These are phyloP conservation scores for Malthinus flaveolus DNA, from an alignment of 2,888 invertebrate genomes.

Conservation along the genomic window DNA sequence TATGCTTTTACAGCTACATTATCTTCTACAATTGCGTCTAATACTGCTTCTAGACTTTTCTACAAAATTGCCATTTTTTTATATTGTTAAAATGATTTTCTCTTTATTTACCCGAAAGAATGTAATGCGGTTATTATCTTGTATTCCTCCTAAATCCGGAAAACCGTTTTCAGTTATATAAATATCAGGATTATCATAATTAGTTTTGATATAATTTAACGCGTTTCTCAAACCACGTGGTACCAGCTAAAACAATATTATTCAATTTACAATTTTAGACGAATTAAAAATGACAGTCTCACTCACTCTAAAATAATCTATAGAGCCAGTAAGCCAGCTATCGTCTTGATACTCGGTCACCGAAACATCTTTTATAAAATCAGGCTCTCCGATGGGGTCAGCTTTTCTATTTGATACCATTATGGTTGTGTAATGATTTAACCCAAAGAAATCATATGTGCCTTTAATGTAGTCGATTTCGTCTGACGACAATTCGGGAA, in stretches of 20 bases:
- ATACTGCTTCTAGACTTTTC: neutral
- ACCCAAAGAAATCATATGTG: conserved; percentile 72
- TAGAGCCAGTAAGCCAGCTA: conserved; percentile 54
- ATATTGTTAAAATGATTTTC: neutral
- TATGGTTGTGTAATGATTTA: conserved; percentile 68
- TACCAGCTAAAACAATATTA: conserved; percentile 1
- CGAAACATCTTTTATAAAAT: conserved; percentile 45
- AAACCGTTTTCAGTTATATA: conserved; percentile 65
- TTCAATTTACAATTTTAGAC: neutral
- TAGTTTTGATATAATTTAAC: conserved; percentile 63
- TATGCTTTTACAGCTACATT: conserved; percentile 60
- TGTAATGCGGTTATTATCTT: neutral
- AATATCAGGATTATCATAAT: conserved; percentile 62
- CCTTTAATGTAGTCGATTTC: conserved; percentile 64
- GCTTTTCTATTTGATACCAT: conserved; percentile 2
- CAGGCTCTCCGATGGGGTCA: conserved; percentile 8
- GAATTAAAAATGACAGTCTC: no score
- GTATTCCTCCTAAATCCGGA: neutral
- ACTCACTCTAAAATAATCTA: conserved; percentile 54
- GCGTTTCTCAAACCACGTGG: conserved; percentile 69
- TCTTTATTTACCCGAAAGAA: neutral
- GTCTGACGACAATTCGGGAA: conserved; percentile 63
- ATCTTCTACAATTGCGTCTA: conserved; percentile 5
- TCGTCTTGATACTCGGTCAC: conserved; percentile 51
- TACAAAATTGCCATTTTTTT: neutral